Evolutionary conservation across 1,140 invertebrate species (phyloP), one percentile per base, ranked within the genome.

Genomic region (Drosophila novamexicana): DNA sequence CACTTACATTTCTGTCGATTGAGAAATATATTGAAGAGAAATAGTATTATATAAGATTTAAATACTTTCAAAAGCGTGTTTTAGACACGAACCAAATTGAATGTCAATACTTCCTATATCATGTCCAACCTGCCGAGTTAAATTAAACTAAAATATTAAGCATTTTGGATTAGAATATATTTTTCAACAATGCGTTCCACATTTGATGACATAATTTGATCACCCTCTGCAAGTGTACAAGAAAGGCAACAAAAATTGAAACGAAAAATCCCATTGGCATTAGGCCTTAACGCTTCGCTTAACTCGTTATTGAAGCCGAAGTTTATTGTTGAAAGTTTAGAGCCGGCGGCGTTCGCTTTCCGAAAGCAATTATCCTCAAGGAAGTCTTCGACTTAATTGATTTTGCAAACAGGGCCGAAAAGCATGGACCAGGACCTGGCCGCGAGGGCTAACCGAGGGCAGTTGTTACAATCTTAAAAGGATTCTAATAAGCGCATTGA

Each of bases 361-460:
- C 82, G 78, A 86, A 86, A 86, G 82, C 82, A 89, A 89, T 89
- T 89, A 89, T 89, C 80, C 84, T 84, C 45, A 72, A 78, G 84
- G 84, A 89, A 89, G 84, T 84, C 83, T 84, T 84, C 85, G 84
- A 89, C 84, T 89, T 89, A 89, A 89, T 89, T 89, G 84, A 89
- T 89, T 89, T 83, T 77, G 70, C 49, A 56, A 56, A 70, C 42
- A 71, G 40, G 14, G 8, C 58, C 39, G 16, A 40, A 18, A 14
- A 9, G 12, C 16, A 39, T 10, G 9, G 44, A n/a, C 32, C 18
- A 10, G 36, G 29, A 16, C n/a, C 47, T 3, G 18, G 2, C 36
- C 14, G 39, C 29, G 7, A 14, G 32, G 34, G 1, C 12, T n/a
- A 16, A 14, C 44, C 10, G 14, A 14, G 49, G 77, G 63, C 66